Conservation (phyloP, 2,797 vertebrate genomes). For the Dipus sagitta region DNA sequence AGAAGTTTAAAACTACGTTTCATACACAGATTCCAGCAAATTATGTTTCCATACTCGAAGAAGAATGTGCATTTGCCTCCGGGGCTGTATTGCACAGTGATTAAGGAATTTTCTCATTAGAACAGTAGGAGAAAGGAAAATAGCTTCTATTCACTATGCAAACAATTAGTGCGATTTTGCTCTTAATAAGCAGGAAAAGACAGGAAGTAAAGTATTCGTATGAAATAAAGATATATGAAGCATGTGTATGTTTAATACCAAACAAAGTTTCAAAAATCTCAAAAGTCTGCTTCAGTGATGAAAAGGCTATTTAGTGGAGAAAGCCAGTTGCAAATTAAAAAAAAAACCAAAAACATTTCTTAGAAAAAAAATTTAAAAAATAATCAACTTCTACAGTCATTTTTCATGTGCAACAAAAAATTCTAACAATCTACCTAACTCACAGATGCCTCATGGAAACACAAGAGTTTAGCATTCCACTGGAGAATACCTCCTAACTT, state of each 20-base stretch:
- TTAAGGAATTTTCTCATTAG: background rate
- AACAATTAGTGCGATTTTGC: background rate
- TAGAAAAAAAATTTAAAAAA: background rate
- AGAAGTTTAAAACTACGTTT: background rate
- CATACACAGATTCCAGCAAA: background rate
- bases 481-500: background rate
- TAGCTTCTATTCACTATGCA: background rate
- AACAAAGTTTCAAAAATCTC: background rate
- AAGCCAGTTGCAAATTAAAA: background rate
- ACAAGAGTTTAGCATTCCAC: background rate
- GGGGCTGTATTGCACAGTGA: background rate
- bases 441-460: background rate
- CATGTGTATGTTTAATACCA: too few relatives aligned
- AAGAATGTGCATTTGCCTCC: background rate
- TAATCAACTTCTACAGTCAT: background rate
- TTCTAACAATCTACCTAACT: background rate
- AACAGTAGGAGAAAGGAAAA: background rate
- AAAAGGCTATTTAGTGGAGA: background rate
- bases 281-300: too few relatives aligned
- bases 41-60: background rate
- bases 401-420: background rate
- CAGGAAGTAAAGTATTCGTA: background rate
- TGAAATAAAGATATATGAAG: too few relatives aligned
- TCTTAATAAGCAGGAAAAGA: background rate
- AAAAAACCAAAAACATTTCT: background rate